Conservation (phyloP, 2,113 vertebrate genomes). For the Tretioscincus oriximinensis region DNA sequence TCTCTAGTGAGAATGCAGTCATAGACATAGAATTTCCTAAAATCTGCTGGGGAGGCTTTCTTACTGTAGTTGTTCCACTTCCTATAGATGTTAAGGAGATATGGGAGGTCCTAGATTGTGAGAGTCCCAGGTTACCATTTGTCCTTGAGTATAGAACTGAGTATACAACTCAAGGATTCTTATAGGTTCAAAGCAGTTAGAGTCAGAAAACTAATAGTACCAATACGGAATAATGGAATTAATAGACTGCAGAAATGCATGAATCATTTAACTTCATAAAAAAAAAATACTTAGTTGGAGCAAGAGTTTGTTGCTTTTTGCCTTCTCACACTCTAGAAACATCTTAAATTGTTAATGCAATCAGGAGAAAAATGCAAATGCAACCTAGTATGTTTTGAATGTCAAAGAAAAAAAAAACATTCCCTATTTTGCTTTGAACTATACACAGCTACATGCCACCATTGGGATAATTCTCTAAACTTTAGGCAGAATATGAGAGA, state of each 20-base stretch:
- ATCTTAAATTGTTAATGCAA: slow-evolving; percentile 38
- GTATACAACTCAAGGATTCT: not conserved
- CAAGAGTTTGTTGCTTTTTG: slow-evolving; percentile 16
- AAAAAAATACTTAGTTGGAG: not conserved
- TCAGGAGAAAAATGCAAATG: slow-evolving; percentile 31
- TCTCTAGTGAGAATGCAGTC: too few species aligned
- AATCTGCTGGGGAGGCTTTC: too few species aligned
- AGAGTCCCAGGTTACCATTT: too few species aligned
- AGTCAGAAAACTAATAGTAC: not conserved
- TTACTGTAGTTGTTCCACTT: too few species aligned
- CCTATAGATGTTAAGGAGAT: too few species aligned
- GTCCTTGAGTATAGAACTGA: too few species aligned
- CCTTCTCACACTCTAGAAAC: slow-evolving; percentile 25
- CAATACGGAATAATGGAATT: not conserved
- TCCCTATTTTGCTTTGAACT: slow-evolving; percentile 22
- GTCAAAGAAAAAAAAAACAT: slow-evolving; percentile 34
- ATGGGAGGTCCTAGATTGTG: too few species aligned
- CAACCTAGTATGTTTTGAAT: slow-evolving; percentile 24
- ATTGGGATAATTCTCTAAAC: slow-evolving; percentile 55
- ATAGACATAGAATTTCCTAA: too few species aligned
- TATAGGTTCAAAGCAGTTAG: not conserved
- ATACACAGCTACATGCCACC: slow-evolving; percentile 8
- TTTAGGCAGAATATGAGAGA: slow-evolving; percentile 58
- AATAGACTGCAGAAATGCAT: not conserved
- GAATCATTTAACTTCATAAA: not conserved